Evolutionary conservation across 2,888 invertebrate species (phyloP).

Genomic region (Watsonalla cultraria): DNA sequence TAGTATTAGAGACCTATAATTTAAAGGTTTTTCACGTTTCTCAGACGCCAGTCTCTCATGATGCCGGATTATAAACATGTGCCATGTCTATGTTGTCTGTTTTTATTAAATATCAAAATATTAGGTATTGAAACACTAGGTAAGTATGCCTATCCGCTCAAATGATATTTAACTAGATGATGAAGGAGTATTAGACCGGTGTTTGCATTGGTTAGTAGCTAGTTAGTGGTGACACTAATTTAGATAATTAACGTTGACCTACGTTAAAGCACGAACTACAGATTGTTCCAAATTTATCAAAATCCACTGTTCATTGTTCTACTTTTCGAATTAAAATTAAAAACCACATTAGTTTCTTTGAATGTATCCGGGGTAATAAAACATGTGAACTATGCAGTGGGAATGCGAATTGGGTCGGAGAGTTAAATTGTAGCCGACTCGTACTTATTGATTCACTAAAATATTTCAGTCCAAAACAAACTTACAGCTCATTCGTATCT

Average conservation of each 20-base stretch:
- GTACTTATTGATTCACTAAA: slow-evolving; percentile 6
- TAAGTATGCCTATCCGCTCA: too few relatives aligned
- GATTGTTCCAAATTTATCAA: background rate
- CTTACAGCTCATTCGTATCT: background rate
- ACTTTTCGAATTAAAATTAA: background rate
- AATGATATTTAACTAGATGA: too few relatives aligned
- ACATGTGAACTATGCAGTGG: slow-evolving; percentile 13
- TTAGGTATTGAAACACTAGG: too few relatives aligned
- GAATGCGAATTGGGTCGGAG: slow-evolving; percentile 16
- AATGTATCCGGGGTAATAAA: slow-evolving; percentile 11
- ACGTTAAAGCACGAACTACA: background rate
- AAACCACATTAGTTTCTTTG: background rate
- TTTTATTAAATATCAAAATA: too few relatives aligned
- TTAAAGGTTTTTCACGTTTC: too few relatives aligned
- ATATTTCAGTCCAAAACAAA: slow-evolving; percentile 2
- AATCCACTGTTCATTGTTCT: background rate
- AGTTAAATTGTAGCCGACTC: slow-evolving; percentile 11
- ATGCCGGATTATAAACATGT: too few relatives aligned
- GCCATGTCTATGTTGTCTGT: too few relatives aligned
- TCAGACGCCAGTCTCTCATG: too few relatives aligned
- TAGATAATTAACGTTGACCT: background rate
- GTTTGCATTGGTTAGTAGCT: background rate
- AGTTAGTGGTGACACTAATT: background rate
- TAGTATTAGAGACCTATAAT: too few relatives aligned
- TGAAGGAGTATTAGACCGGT: too few relatives aligned